These are phyloP conservation scores for Labroides dimidiatus DNA, from an alignment of 2,797 vertebrate genomes.

Conservation along the genomic window DNA sequence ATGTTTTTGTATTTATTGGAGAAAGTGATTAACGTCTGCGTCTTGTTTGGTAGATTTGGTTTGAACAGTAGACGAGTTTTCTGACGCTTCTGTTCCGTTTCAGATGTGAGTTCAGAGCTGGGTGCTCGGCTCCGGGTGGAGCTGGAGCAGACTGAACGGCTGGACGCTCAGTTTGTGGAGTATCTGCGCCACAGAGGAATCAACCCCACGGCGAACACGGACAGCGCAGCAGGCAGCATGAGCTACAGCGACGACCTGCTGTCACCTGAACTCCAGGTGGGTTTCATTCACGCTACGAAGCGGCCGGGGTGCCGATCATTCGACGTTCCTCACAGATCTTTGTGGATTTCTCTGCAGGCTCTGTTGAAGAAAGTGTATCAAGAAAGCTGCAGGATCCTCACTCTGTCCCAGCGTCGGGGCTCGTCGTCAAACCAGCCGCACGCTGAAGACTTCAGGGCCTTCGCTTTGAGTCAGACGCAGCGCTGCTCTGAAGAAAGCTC, in stretches of 20 bases:
- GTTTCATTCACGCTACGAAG: not conserved
- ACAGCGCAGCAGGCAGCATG: constrained; percentile 82
- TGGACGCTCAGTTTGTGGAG: constrained; percentile 81
- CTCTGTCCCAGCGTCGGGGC: constrained; percentile 85
- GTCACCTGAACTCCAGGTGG: constrained; percentile 91
- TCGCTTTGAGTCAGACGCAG: constrained; percentile 58
- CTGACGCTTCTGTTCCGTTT: constrained; percentile 7
- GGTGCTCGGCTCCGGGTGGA: constrained; percentile 82
- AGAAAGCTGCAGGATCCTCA: constrained; percentile 91
- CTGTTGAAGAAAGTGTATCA: constrained; percentile 92
- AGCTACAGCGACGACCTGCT: constrained; percentile 83
- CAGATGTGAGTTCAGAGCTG: constrained; percentile 86
- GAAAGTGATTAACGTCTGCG: too few relatives aligned
- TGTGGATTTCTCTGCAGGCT: constrained; percentile 70
- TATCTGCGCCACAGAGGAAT: constrained; percentile 82
- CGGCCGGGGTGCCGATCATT: not conserved
- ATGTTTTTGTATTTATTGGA: too few relatives aligned
- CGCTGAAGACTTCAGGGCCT: constrained; percentile 43
- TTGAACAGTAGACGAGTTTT: not conserved
- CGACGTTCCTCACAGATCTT: not conserved
- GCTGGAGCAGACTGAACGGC: constrained; percentile 76
- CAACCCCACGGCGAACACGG: constrained; percentile 75
- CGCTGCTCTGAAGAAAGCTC: constrained; percentile 38
- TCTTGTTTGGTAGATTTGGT: too few relatives aligned
- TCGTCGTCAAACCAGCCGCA: constrained; percentile 40